Evolutionary conservation across 2,888 invertebrate genomes (phyloP).

Genomic region (Hypselothyrea guttata): DNA sequence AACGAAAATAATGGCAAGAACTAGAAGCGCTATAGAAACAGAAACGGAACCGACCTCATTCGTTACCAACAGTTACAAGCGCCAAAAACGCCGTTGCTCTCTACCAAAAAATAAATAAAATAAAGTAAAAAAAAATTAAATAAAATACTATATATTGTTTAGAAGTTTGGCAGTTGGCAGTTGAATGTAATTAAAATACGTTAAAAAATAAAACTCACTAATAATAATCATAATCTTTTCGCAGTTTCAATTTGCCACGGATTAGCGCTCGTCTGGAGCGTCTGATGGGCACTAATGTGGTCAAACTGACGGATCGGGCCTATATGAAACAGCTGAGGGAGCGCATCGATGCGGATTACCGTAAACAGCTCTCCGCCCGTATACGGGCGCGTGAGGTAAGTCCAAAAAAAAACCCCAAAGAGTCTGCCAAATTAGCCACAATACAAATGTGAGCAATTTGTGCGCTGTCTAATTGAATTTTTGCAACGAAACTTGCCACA

Average conservation of each 20-base stretch:
- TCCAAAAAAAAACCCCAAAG: slow-evolving; percentile 12
- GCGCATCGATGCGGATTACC: slow-evolving; percentile 85
- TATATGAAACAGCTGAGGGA: slow-evolving; percentile 86
- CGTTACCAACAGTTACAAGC: slow-evolving; percentile 73
- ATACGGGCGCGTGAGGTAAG: slow-evolving; percentile 85
- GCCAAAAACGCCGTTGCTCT: slow-evolving; percentile 51
- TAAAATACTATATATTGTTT: too few relatives aligned
- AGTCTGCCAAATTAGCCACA: slow-evolving; percentile 29
- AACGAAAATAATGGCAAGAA: slow-evolving; percentile 51
- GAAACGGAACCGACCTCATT: slow-evolving; percentile 70
- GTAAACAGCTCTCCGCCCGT: slow-evolving; percentile 84
- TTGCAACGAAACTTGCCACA: slow-evolving; percentile 5
- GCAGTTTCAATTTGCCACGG: slow-evolving; percentile 82
- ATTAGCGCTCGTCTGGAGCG: slow-evolving; percentile 81
- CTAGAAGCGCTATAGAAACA: slow-evolving; percentile 70
- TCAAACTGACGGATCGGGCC: slow-evolving; percentile 85
- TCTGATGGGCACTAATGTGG: slow-evolving; percentile 84
- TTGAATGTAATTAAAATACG: slow-evolving; percentile 16
- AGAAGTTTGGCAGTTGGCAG: slow-evolving; percentile 8
- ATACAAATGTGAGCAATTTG: slow-evolving; percentile 64
- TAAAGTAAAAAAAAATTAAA: background rate
- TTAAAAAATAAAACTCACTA: slow-evolving; percentile 4
- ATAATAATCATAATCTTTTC: background rate
- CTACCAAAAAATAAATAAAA: slow-evolving; percentile 18
- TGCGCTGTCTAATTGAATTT: slow-evolving; percentile 66